Evolutionary conservation across 2,797 vertebrate genomes (phyloP), one percentile per base, ranked within the genome.

Genomic region (Semotilus atromaculatus): DNA sequence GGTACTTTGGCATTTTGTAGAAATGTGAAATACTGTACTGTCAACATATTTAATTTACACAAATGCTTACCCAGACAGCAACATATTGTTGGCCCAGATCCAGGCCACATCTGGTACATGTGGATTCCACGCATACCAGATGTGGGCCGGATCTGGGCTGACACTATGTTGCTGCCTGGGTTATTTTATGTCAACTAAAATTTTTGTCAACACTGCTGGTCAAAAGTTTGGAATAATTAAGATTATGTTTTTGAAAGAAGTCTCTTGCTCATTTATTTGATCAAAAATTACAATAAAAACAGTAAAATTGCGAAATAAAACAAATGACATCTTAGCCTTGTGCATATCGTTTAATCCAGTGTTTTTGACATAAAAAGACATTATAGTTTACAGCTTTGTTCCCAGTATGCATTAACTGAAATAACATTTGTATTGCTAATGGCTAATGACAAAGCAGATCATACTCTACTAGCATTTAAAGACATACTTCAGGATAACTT

Each of bases 361-460:
- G 21, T 82, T 73, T 71, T 48, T 64, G 21, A 45, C 3, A 1
- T 21, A 8, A 82, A 74, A 60, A 45, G 5, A 21, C 4, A 11
- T 9, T 51, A n/a, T n/a, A 36, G 55, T 40, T 83, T 67, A 38
- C 29, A 64, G 71, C 43, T 51, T 73, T 38, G 43, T 34, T 83
- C 62, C 48, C 16, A n/a, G 60, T 43, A n/a, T 74, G 70, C 55
- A 82, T 82, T 74, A 51, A 40, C 34, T 74, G 43, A 76, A 76
- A 76, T 75, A 45, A 38, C 29, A 84, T 89, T 78, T 83, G 48
- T 77, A 62, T 80, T 80, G 82, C 64, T 86, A 86, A 87, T 82
- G 79, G 81, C 74, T 14, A 14, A 29, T 85, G 70, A 82, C 31
- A 51, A 62, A 53, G 60, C 85, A 64, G 70, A 85, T 86, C 73